These are phyloP conservation scores for Enteromius viviparus DNA, from an alignment of 2,797 vertebrate genomes.

Conservation along the genomic window DNA sequence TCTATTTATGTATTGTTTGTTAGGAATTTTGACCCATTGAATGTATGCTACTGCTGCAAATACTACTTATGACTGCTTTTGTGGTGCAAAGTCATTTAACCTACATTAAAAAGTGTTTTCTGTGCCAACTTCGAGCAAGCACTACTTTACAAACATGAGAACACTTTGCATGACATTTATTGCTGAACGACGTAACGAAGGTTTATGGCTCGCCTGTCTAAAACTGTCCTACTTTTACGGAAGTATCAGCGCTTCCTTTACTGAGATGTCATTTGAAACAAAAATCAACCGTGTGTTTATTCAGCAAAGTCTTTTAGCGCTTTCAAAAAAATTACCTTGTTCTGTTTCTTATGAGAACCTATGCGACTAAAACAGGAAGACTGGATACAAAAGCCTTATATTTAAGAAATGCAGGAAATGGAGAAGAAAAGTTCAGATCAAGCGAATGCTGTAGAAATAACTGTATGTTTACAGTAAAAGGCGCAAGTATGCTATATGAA, in stretches of 20 bases:
- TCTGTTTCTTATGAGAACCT: not conserved
- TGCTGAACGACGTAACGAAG: conserved; percentile 4
- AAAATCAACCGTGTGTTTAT: not conserved
- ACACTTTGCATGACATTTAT: not conserved
- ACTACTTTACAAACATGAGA: not conserved
- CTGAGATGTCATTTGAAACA: not conserved
- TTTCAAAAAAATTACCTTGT: not conserved
- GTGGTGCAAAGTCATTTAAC: not conserved
- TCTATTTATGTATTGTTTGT: too few species aligned
- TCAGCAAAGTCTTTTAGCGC: not conserved
- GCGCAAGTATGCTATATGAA: too few species aligned
- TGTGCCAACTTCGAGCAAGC: not conserved
- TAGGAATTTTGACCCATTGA: too few species aligned
- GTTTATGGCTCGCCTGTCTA: conserved; percentile 8
- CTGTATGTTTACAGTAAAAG: not conserved
- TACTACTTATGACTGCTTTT: too few species aligned
- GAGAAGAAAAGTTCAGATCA: not conserved
- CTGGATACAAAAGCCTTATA: not conserved
- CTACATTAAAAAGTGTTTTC: not conserved
- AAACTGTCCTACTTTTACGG: conserved; percentile 8
- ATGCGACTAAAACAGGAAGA: not conserved
- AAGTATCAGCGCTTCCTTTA: conserved; percentile 36
- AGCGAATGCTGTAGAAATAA: not conserved
- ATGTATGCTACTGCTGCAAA: too few species aligned
- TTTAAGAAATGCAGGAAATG: not conserved